Base-by-base conservation (phyloP, 2,888 invertebrate species). In the Scaptomyza parva region DNA sequence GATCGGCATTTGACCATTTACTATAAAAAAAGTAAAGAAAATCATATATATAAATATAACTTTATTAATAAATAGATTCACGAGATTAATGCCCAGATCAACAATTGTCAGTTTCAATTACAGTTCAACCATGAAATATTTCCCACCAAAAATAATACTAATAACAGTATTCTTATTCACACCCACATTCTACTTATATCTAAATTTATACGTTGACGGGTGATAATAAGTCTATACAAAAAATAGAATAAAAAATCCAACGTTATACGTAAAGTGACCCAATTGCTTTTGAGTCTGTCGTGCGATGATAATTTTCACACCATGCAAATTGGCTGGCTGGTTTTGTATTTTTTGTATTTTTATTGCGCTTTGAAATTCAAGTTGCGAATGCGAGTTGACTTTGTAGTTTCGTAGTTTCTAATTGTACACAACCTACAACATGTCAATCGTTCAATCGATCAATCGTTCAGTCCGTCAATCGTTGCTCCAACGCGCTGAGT, bases 251-350 rank as follows among this genome's bases (percentile, higher is more conserved):
- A 14, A 14, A 14, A 37, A 37, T n/a, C 37, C 37, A 14, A 17
- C 30, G 18, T 8, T 43, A 30, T 60, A 52, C 26, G n/a, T n/a
- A 37, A 44, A 63, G 18, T 78, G 75, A 57, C 85, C 78, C 78
- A 84, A 65, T 81, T 84, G 65, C 54, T 47, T 54, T 40, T 22
- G 6, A 33, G 11, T 20, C 14, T 45, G 81, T 78, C 85, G 78
- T 84, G 70, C 51, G 14, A 65, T 65, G 82, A 76, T 79, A 83
- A 88, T 83, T 88, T 83, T 83, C 80, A 59, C 82, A 88, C 84
- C 64, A 70, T 79, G 86, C 73, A 69, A 82, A 88, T 86, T 73
- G 61, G 40, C 57, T 20, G 57, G 63, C 71, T 43, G 52, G 30
- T 6, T 30, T 11, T 12, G 2, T 30, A 9, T 28, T 28, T 9